phyloP scores from a whole-genome alignment of 1,140 invertebrate genomes.

The Aplysia californica region DNA sequence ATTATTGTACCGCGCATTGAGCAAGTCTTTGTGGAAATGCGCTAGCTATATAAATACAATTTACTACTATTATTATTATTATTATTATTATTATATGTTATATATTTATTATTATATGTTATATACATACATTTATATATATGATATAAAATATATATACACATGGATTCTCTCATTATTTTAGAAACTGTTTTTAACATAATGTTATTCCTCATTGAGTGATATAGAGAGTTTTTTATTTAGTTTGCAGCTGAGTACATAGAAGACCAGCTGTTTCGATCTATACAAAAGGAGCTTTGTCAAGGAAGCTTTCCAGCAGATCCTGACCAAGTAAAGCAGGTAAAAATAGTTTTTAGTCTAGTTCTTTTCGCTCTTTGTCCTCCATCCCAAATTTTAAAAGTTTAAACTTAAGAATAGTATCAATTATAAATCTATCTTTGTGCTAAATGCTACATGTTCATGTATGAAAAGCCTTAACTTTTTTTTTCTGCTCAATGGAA shows the following conservation, averaged over 20 bases:
- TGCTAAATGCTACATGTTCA: background rate
- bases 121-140: too few relatives aligned
- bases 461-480: background rate
- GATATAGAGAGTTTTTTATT: slow-evolving; percentile 32
- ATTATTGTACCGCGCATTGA: too few relatives aligned
- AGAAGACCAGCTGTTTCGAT: slow-evolving; percentile 66
- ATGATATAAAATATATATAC: too few relatives aligned
- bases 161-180: too few relatives aligned
- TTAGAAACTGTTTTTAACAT: too few relatives aligned
- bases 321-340: slow-evolving; percentile 76
- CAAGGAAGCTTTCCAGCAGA: slow-evolving; percentile 72
- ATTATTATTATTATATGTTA: too few relatives aligned
- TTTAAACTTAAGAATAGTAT: background rate
- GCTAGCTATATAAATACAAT: too few relatives aligned
- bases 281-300: slow-evolving; percentile 12
- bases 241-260: slow-evolving; percentile 92
- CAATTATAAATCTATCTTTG: background rate
- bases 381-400: background rate
- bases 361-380: background rate
- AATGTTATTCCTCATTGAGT: too few relatives aligned
- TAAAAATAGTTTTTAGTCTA: slow-evolving; percentile 2
- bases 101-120: too few relatives aligned
- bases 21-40: too few relatives aligned
- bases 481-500: too few relatives aligned
- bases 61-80: too few relatives aligned